Evolutionary conservation across 2,113 vertebrate genomes (phyloP), one percentile per base, ranked within the genome.

Genomic region (Dipodomys stephensi): DNA sequence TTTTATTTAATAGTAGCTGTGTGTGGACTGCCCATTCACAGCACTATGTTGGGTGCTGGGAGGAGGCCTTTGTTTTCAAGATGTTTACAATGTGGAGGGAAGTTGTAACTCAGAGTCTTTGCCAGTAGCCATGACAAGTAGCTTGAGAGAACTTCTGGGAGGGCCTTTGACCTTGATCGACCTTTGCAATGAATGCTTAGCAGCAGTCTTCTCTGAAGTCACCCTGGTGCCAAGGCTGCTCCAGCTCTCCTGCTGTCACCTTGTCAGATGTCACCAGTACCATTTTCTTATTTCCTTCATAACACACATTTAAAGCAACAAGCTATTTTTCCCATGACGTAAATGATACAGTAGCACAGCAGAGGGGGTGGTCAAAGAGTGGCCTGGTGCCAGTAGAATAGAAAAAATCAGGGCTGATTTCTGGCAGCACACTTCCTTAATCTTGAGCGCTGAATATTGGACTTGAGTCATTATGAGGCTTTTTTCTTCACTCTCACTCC

Each of bases 211-310:
- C 57, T 87, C 90, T 68, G 67, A 83, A 80, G 44, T 76, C 53
- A 85, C 76, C 69, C 79, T 16, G 32, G 13, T 62, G 62, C 77
- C 53, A 83, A 65, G 15, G 25, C 28, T 71, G 64, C 44, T 68
- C n/a, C 2, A 65, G 60, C 44, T 77, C 9, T 0, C 39, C 94
- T 86, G 32, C 82, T 71, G 28, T 46, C 73, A n/a, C 86, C 74
- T 84, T 90, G 81, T 83, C 94, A 93, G 74, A 91, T 91, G 89
- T 90, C 96, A 92, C 46, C 62, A 23, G 79, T 68, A 71, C 68
- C 53, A 6, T 39, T 28, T 85, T 90, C 81, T 91, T 87, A 13
- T 93, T 96, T 91, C 69, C 85, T 81, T 89, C 64, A 57, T 91
- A 90, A 65, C 68, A 77, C 64, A 77, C 71, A 90, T 90, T 77